Base-by-base conservation (phyloP, 2,113 vertebrate genomes). In the Chrysochloris asiatica region DNA sequence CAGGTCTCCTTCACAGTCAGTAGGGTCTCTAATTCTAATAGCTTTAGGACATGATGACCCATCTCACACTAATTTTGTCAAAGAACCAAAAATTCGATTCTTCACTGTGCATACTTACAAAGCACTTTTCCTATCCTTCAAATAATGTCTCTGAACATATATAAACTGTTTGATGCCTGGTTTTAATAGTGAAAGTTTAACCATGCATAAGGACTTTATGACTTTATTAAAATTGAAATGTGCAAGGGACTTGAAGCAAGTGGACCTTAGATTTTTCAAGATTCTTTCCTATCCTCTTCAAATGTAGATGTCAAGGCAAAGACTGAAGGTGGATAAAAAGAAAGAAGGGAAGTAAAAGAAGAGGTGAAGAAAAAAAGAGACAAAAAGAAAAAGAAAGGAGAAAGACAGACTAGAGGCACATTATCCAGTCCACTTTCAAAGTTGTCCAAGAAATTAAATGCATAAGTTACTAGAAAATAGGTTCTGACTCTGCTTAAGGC, bases 161-260 rank as follows among this genome's bases (percentile, higher is more conserved):
- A 4, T 36, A 71, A n/a, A n/a, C 21, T 75, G 17, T 65, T 77
- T 83, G 63, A 54, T 73, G 36, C 6, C 16, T 83, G 45, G 80
- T 81, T 77, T 92, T 75, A 65, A 71, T 72, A 86, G 41, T 54
- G n/a, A 83, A 88, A 43, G 21, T 88, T 79, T 45, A 72, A 26
- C 41, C 2, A 38, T 43, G 41, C 10, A 48, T 47, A 71, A 83
- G 17, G 7, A 36, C 3, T n/a, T 71, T 30, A 11, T 71, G n/a
- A 73, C 26, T 82, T 71, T 19, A 43, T 10, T 45, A 80, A 86
- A 92, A 71, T 69, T 65, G 26, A 72, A 90, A 77, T 54, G 6
- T 56, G 5, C 33, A 28, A 76, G 67, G 22, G 54, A 19, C 3
- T 76, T 43, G 7, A 38, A 75, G 10, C 19, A 71, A 56, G n/a